Evolutionary conservation across 2,113 vertebrate species (phyloP), one percentile per base, ranked within the genome.

Genomic region (Catharus minimus): DNA sequence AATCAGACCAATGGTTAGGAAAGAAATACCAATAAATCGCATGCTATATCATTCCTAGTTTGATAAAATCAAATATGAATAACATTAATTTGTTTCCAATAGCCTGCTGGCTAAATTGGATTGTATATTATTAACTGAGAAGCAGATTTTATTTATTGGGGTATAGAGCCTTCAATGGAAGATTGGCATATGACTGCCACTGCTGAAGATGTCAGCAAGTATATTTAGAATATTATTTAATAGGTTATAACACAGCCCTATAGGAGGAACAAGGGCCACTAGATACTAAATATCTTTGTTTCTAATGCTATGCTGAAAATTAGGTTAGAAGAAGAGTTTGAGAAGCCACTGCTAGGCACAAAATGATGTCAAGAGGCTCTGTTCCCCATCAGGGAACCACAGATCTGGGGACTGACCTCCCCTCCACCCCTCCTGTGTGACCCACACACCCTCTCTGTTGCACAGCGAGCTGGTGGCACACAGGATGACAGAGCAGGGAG

Each of bases 371-470:
- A 74, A 41, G 33, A 41, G 10, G 2, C 12, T 53, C 16, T 21
- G n/a, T 4, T 20, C 21, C n/a, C 21, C 41, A 36, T 7, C 5
- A 44, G 36, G 19, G 30, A 62, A 15, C 5, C 3, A 2, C 21
- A 22, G 10, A 46, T 5, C 9, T 50, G 26, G 18, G 26, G 7
- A 7, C 15, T 13, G 27, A 30, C 6, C 4, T 44, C 22, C 30
- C 3, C 9, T 20, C 18, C 23, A n/a, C 1, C 23, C 1, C 2
- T 74, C 15, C 21, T 10, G 3, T 12, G 28, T 5, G 1, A 19
- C 4, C 17, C 26, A 27, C 2, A 2, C 18, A 53, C 20, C 8
- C 11, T 22, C 24, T 65, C 21, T 27, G 2, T 2, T 73, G 27
- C 55, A 11, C 33, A 33, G 28, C 0, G 0, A 65, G 55, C 14